Base-by-base conservation (phyloP, 2,797 vertebrate species). In the Setipinna tenuifilis region DNA sequence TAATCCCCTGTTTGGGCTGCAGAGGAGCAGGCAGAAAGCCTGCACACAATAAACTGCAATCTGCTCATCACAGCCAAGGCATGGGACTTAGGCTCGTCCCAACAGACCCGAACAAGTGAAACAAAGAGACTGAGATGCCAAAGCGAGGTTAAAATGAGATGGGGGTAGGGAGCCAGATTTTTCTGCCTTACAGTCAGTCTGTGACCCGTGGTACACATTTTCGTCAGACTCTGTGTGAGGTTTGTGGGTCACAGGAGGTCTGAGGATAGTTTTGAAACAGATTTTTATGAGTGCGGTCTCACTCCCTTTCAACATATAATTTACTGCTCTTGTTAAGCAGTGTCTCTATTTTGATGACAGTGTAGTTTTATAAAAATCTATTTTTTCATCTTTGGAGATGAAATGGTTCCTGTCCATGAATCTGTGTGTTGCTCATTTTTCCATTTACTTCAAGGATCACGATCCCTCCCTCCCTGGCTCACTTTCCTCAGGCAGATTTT, bases 1-100 rank as follows among this genome's bases (percentile, higher is more conserved):
- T 93, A 94, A 95, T 94, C 94, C 93, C 90, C 85, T 88, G 81
- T 75, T 82, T 90, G 85, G 84, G 89, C 89, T 83, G 61, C 86
- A 86, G 92, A 92, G 93, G 92, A 93, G 90, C 87, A 82, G 92
- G 91, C 85, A 91, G 87, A 86, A 25, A 87, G 50, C 61, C 87
- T 68, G 89, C 86, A 92, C 92, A 65, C 62, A 25, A 25, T 65
- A 88, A 87, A 83, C 85, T 85, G 86, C 85, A 88, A 85, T 86
- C 86, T 84, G 46, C 61, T 84, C 85, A 65, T 85, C 57, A 80
- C 58, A 71, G 41, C 82, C 82, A 82, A 54, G 82, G 28, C 65
- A 16, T 61, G 81, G 82, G 75, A 82, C 83, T 86, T 84, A 86
- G 31, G 57, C 82, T 54, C 83, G 82, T 68, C 61, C 35, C 81